phyloP scores from a whole-genome alignment of 2,888 invertebrate genomes.

The Caenorhabditis drosophilae region DNA sequence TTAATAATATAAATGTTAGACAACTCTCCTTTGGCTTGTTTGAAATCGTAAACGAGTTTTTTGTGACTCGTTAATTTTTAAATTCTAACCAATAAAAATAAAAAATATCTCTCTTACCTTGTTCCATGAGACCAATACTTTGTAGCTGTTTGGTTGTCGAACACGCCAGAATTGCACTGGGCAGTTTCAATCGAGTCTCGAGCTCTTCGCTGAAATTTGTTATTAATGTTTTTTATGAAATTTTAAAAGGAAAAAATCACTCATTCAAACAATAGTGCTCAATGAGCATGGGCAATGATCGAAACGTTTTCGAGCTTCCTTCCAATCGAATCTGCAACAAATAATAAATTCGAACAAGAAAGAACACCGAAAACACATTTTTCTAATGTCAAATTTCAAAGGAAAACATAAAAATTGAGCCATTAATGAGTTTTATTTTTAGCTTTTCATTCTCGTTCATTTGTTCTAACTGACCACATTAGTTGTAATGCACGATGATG shows the following conservation, averaged over 20 bases:
- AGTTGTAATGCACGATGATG: neutral
- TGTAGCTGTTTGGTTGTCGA: slow-evolving; percentile 88
- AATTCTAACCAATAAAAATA: no score
- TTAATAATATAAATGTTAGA: no score
- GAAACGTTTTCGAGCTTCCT: slow-evolving; percentile 90
- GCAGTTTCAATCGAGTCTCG: slow-evolving; percentile 86
- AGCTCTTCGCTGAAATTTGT: slow-evolving; percentile 77
- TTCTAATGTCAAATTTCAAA: no score
- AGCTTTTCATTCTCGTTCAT: no score
- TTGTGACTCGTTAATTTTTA: no score
- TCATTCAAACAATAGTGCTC: slow-evolving; percentile 92
- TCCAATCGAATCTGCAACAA: slow-evolving; percentile 78
- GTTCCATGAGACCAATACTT: slow-evolving; percentile 85
- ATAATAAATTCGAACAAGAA: no score
- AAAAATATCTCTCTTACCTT: slow-evolving; percentile 70
- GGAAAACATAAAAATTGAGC: no score
- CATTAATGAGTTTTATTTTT: no score
- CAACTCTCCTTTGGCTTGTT: no score
- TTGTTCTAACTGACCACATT: slow-evolving; percentile 22
- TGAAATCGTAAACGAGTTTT: no score
- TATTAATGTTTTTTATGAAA: neutral
- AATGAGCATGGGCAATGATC: slow-evolving; percentile 88
- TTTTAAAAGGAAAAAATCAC: slow-evolving; percentile 72
- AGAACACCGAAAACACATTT: no score
- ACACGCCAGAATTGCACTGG: slow-evolving; percentile 84